These are phyloP conservation scores for Lymantria monacha DNA, from an alignment of 2,888 invertebrate species.

Conservation along the genomic window DNA sequence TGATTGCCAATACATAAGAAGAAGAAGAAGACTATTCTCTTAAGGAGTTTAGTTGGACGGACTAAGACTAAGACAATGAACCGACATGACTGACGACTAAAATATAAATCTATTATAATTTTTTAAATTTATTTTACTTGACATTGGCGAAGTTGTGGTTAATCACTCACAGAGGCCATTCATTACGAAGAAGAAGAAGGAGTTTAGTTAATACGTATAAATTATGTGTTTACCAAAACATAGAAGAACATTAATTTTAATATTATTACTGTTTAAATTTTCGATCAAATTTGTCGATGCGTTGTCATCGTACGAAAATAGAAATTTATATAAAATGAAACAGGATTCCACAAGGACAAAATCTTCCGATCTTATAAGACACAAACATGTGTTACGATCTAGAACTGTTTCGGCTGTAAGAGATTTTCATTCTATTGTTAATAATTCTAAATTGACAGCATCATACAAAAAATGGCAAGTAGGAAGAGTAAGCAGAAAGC, in stretches of 20 bases:
- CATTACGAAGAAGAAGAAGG: no score
- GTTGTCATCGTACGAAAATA: conserved; percentile 19
- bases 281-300: conserved; percentile 7
- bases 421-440: conserved; percentile 6
- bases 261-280: conserved; percentile 5
- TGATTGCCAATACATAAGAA: no score
- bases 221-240: conserved; percentile 4
- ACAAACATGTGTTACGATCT: conserved; percentile 2
- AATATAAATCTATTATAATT: no score
- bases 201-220: background rate
- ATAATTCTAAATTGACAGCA: background rate
- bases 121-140: no score
- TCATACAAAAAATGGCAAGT: conserved; percentile 45
- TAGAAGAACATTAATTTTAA: conserved; percentile 5
- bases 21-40: no score
- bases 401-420: conserved; percentile 7
- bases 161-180: no score
- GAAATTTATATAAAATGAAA: conserved; percentile 16
- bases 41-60: no score
- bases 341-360: conserved; percentile 15
- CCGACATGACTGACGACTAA: no score
- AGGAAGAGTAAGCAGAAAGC: conserved; percentile 51
- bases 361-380: conserved; percentile 7
- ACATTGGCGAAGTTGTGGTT: no score
- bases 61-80: no score